phyloP scores from a whole-genome alignment of 1,140 invertebrate genomes.

The Euschistus heros region DNA sequence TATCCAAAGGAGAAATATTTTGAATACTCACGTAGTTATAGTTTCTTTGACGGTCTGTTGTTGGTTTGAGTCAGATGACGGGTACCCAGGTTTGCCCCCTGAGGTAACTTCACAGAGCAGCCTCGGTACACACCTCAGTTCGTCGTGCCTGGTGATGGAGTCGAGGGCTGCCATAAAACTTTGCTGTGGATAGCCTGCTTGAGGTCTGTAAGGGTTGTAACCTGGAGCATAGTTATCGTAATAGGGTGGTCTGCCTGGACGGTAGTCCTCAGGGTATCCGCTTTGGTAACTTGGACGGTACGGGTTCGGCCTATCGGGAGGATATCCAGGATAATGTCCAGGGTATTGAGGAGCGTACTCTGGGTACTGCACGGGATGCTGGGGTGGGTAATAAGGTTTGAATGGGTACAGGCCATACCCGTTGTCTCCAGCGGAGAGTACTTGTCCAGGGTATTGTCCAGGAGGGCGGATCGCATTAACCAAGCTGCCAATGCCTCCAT shows the following conservation, averaged over 20 bases:
- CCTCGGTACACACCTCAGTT: slow-evolving; percentile 62
- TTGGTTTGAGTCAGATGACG: slow-evolving; percentile 11
- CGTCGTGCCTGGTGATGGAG: slow-evolving; percentile 62
- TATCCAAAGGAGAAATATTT: not conserved
- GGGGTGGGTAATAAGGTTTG: not conserved
- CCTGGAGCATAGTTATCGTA: not conserved
- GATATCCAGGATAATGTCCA: not conserved
- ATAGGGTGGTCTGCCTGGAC: not conserved
- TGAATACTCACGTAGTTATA: slow-evolving; percentile 49
- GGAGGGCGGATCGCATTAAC: slow-evolving; percentile 3
- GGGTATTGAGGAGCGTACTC: slow-evolving; percentile 15
- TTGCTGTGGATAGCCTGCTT: not conserved
- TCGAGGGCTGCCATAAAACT: slow-evolving; percentile 45
- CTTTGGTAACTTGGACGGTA: not conserved
- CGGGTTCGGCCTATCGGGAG: not conserved
- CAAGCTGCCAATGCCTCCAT: slow-evolving; percentile 18
- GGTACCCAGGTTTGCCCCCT: slow-evolving; percentile 44
- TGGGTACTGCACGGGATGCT: not conserved
- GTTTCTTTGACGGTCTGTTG: slow-evolving; percentile 46
- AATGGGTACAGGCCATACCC: not conserved
- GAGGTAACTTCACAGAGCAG: slow-evolving; percentile 64
- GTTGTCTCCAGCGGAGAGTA: not conserved
- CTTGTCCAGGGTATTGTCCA: not conserved
- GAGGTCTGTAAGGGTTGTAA: slow-evolving; percentile 2
- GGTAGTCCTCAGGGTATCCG: slow-evolving; percentile 4